Base-by-base conservation (phyloP, 2,797 vertebrate genomes). In the Strix occidentalis region DNA sequence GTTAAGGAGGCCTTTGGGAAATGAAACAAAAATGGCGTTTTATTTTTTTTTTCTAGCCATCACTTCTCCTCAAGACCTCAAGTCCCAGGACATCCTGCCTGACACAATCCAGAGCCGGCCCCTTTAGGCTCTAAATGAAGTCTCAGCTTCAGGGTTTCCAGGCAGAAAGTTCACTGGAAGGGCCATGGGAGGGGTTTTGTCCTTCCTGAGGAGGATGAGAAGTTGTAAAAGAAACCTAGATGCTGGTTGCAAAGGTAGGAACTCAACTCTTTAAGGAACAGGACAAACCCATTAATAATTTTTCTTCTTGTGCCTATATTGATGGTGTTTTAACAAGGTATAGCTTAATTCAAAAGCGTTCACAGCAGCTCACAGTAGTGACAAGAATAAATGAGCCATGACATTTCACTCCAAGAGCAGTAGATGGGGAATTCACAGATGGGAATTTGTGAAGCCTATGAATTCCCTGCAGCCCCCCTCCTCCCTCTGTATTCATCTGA, bases 1-100 rank as follows among this genome's bases (percentile, higher is more conserved):
- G 63, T 83, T 97, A 93, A 96, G 50, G 60, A 89, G 77, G 23
- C 90, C 95, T 90, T 60, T 71, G 84, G 90, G 96, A 95, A 96
- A 92, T 54, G 18, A 92, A 95, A 90, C 53, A 90, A 90, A 97
- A 95, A 96, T 60, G 64, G n/a, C 7, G 0, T 16, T 90, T 91
- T 61, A 7, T 87, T 75, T 48, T 17, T 19, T 37, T 28, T 23
- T 15, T 5, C 63, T 58, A 63, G 87, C 88, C 88, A 83, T 89
- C 77, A 71, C 46, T 83, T 94, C 66, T 96, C 51, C 66, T 83
- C 53, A 79, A 93, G 82, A 88, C 50, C 29, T 94, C 51, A 82
- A 92, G 84, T 89, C 90, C 83, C 94, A 89, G 70, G 85, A 84
- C 94, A 77, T 89, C 29, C 56, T 64, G 71, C 51, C 17, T 92